Percentiles rank a stretch among this genome's conserved stretches.
Conservation (phyloP, 2,888 invertebrate genomes). For the Thecocarcelia acutangulata region DNA sequence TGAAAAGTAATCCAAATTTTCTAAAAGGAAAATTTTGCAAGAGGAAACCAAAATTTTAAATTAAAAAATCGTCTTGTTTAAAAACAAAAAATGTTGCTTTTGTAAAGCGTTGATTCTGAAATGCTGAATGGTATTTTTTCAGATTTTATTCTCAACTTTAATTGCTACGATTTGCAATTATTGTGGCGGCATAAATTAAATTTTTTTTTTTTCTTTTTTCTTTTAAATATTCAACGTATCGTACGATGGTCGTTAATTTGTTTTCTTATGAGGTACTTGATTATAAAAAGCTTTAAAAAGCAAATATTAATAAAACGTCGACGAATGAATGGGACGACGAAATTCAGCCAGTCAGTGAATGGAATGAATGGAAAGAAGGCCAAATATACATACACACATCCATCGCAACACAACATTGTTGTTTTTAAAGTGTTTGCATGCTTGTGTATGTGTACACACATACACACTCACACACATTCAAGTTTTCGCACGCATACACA, state of each 20-base stretch:
- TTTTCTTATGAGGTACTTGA: constrained; percentile 66
- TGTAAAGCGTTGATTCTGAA: constrained; percentile 35
- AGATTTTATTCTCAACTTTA: constrained; percentile 39
- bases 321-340: background rate
- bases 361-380: constrained; percentile 46
- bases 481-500: too few relatives aligned
- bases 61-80: too few relatives aligned
- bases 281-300: constrained; percentile 63
- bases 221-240: constrained; percentile 18
- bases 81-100: background rate
- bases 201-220: constrained; percentile 35
- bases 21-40: too few relatives aligned
- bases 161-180: constrained; percentile 44
- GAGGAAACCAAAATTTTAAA: too few relatives aligned
- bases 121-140: constrained; percentile 13
- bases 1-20: too few relatives aligned
- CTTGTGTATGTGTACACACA: too few relatives aligned
- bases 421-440: background rate
- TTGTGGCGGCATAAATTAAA: constrained; percentile 65
- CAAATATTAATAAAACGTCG: constrained; percentile 37
- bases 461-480: too few relatives aligned
- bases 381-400: too few relatives aligned
- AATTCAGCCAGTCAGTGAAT: constrained; percentile 31
- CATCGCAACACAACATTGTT: constrained; percentile 40
- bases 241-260: constrained; percentile 65